phyloP scores from a whole-genome alignment of 2,888 invertebrate species.

The Siphonodentalium dalli region DNA sequence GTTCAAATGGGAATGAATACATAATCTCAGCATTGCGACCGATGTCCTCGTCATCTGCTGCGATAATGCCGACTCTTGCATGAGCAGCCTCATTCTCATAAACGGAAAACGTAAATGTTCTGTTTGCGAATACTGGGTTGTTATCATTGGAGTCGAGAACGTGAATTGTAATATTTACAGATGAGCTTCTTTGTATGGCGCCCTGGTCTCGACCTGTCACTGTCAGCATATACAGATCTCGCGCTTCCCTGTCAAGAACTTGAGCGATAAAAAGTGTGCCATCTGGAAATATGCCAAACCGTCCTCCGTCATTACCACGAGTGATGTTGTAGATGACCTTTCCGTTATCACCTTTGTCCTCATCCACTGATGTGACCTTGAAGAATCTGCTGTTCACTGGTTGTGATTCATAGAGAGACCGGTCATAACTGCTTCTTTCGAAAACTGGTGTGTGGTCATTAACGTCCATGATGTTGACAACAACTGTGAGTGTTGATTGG shows the following conservation, averaged over 20 bases:
- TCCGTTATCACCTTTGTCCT: conserved; percentile 53
- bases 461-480: conserved; percentile 78
- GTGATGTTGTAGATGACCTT: conserved; percentile 71
- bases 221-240: conserved; percentile 88
- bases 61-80: conserved; percentile 52
- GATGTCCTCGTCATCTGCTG: conserved; percentile 82
- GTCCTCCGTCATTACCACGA: conserved; percentile 84
- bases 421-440: conserved; percentile 89
- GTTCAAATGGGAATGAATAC: conserved; percentile 80
- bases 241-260: conserved; percentile 85
- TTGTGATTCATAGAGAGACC: conserved; percentile 87
- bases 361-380: conserved; percentile 49
- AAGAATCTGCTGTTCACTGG: conserved; percentile 80
- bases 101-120: conserved; percentile 49
- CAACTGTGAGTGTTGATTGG: conserved; percentile 38
- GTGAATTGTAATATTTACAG: conserved; percentile 90
- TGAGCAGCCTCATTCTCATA: conserved; percentile 47
- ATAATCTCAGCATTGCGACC: conserved; percentile 87
- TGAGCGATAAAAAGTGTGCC: conserved; percentile 89
- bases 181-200: conserved; percentile 69
- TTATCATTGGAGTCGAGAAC: conserved; percentile 69
- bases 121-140: conserved; percentile 73
- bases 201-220: conserved; percentile 80
- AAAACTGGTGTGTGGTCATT: conserved; percentile 96
- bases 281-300: conserved; percentile 95